Conservation (phyloP, 2,797 vertebrate species). For the Setipinna tenuifilis region DNA sequence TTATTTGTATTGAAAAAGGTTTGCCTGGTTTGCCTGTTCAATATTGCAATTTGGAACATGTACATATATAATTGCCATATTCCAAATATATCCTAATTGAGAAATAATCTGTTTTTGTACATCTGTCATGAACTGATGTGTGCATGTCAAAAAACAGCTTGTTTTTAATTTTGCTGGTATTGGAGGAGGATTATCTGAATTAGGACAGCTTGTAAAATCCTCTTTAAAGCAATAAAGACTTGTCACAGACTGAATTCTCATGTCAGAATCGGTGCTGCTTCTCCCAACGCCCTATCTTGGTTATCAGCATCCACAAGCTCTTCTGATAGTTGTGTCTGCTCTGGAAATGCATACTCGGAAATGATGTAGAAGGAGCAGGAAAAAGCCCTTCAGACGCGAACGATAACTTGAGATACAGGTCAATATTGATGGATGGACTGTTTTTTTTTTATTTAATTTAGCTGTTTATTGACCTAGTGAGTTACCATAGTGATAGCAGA, state of each 20-base stretch:
- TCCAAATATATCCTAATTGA: conserved; percentile 17
- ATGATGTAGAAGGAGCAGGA: background rate
- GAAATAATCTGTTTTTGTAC: conserved; percentile 4
- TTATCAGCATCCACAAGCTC: conserved; percentile 22
- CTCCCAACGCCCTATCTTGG: conserved; percentile 38
- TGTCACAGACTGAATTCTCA: conserved; percentile 59
- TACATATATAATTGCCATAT: background rate
- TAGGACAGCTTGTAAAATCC: conserved; percentile 67
- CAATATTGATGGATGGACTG: background rate
- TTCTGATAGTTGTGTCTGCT: conserved; percentile 25
- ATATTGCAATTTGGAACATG: background rate
- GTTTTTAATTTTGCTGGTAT: conserved; percentile 35
- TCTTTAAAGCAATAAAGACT: conserved; percentile 65
- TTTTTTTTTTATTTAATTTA: background rate
- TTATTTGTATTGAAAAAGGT: background rate
- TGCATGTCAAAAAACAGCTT: conserved; percentile 51
- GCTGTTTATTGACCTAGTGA: background rate
- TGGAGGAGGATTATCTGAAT: conserved; percentile 71
- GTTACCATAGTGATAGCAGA: background rate
- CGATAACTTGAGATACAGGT: background rate
- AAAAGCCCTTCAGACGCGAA: background rate
- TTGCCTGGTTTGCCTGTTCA: background rate
- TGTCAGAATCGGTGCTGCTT: conserved; percentile 53
- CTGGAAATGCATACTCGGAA: background rate
- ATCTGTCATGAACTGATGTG: conserved; percentile 43